These are phyloP conservation scores for Monodelphis domestica DNA, from an alignment of 2,797 vertebrate species.

Conservation along the genomic window DNA sequence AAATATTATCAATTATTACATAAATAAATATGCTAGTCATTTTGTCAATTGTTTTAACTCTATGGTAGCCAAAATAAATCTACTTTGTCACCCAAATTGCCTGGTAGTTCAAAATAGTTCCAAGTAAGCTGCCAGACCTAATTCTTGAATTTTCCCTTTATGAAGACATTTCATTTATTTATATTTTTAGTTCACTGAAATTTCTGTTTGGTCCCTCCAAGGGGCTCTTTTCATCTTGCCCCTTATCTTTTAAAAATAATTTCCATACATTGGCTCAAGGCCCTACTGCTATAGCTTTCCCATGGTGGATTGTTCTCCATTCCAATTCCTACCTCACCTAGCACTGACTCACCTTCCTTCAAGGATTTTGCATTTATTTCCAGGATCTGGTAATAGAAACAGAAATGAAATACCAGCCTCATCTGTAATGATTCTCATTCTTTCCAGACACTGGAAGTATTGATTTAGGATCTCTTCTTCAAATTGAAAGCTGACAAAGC, in stretches of 20 bases:
- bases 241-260: not conserved
- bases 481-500: slow-evolving; percentile 6
- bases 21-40: not conserved
- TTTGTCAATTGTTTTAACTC: not conserved
- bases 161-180: not conserved
- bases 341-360: slow-evolving; percentile 4
- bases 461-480: slow-evolving; percentile 23
- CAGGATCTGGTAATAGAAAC: slow-evolving; percentile 7
- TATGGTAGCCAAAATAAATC: slow-evolving; percentile 2
- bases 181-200: not conserved
- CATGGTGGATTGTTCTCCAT: not conserved
- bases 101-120: not conserved
- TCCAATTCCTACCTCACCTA: not conserved
- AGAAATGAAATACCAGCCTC: slow-evolving; percentile 9
- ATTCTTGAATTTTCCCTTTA: not conserved
- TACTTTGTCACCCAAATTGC: not conserved
- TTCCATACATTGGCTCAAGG: not conserved
- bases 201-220: slow-evolving; percentile 2
- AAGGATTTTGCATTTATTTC: not conserved
- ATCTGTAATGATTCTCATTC: not conserved
- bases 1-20: too few relatives aligned
- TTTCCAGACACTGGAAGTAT: not conserved
- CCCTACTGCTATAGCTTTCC: not conserved
- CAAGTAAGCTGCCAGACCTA: not conserved
- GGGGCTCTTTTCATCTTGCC: not conserved